Evolutionary conservation across 2,888 invertebrate genomes (phyloP).

Genomic region (Microplitis deprimator): DNA sequence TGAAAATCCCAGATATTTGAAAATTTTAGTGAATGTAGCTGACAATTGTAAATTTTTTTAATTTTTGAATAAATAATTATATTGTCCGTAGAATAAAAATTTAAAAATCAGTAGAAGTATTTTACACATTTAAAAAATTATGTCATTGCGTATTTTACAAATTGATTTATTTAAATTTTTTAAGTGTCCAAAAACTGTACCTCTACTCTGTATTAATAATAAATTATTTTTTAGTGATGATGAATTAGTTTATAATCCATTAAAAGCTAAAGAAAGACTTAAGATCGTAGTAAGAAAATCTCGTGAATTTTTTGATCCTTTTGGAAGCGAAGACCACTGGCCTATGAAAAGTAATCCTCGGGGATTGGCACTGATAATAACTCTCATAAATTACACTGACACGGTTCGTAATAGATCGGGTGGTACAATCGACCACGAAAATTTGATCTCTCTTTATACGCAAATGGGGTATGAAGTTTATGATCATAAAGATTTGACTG

Average conservation of each 20-base stretch:
- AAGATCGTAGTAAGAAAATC: constrained; percentile 60
- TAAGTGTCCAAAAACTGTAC: background rate
- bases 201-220: background rate
- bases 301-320: constrained; percentile 52
- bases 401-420: constrained; percentile 43
- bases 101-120: too few species aligned
- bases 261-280: constrained; percentile 50
- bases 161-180: background rate
- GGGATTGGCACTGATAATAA: constrained; percentile 65
- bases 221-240: background rate
- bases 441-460: constrained; percentile 59
- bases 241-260: constrained; percentile 12
- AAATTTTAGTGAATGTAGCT: too few species aligned
- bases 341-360: constrained; percentile 66
- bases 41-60: too few species aligned
- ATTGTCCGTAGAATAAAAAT: too few species aligned
- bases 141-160: too few species aligned
- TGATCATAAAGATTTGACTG: constrained; percentile 54
- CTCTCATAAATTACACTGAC: constrained; percentile 56
- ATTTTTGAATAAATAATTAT: too few species aligned
- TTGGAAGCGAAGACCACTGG: constrained; percentile 55
- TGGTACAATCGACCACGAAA: constrained; percentile 56
- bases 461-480: constrained; percentile 66
- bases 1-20: too few species aligned
- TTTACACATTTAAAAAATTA: too few species aligned